Evolutionary conservation across 1,140 invertebrate genomes (phyloP), one percentile per base, ranked within the genome.

Genomic region (Drosophila orosa): DNA sequence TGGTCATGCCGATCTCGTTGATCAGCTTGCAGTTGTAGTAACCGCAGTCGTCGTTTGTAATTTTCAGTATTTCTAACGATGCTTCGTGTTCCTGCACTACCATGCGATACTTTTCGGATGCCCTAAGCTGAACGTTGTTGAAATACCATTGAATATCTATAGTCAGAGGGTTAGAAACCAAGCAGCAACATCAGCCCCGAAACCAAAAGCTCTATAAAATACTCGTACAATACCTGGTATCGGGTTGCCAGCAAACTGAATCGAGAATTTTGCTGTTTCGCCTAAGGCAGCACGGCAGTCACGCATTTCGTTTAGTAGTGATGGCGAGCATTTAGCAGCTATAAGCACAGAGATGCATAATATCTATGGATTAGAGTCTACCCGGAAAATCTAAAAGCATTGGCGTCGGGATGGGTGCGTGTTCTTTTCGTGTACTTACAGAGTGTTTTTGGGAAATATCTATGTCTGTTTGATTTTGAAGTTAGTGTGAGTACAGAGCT

Each of bases 121-220:
- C 95, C 84, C 94, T 94, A 62, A 98, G 93, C 65, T 96, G 93
- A 92, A 96, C 95, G 80, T 96, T 96, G 90, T 98, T 95, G 91
- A 96, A 96, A 92, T 96, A 98, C 98, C 98, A 99, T 78, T 96
- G 95, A 71, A 98, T 95, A 93, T 97, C 96, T 95, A 92, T 62
- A 94, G 93, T 62, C 74, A 58, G 17, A 72, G 47, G 27, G 37
- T 69, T 42, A 42, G 40, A 78, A 78, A 81, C 66, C 67, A 73
- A 69, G 72, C 59, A 68, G 35, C 55, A 68, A 76, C 74, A 69
- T 54, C 50, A 63, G 42, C 52, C 44, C 42, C 42, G 10, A 37
- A 15, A 31, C 25, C 12, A 45, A 15, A 33, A 27, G 9, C 22
- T 58, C 63, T 35, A 39, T 12, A 7, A 9, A 5, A 35, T 6